phyloP scores from a whole-genome alignment of 1,140 invertebrate genomes.

The Eupristina koningsbergeri region DNA sequence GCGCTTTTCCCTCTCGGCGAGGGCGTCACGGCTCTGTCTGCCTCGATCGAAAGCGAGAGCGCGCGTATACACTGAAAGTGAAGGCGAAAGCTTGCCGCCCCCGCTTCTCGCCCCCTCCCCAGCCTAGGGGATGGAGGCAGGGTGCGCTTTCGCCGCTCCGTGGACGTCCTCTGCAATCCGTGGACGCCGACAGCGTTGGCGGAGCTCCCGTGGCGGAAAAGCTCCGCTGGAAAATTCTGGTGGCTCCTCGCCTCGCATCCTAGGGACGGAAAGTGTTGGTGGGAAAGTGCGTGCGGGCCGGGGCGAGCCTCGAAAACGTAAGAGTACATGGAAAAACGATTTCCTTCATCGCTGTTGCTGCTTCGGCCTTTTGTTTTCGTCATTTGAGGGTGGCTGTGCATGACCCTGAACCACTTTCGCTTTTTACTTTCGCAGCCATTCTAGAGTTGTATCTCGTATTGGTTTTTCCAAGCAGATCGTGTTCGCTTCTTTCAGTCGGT shows the following conservation, averaged over 20 bases:
- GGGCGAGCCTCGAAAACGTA: not conserved
- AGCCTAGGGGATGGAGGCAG: not conserved
- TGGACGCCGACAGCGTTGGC: not conserved
- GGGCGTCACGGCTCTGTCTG: not conserved
- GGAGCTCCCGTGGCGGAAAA: not conserved
- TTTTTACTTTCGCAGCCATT: not conserved
- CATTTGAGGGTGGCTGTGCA: not conserved
- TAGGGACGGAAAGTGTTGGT: not conserved
- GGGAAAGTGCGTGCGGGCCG: not conserved
- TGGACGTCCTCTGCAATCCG: not conserved
- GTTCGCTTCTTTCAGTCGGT: not conserved
- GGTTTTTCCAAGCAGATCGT: not conserved
- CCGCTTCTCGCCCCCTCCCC: not conserved
- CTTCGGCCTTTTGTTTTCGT: not conserved
- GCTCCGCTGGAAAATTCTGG: no score
- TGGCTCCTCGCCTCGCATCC: not conserved
- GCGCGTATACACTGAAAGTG: slow-evolving; percentile 35
- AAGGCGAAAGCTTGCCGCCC: slow-evolving; percentile 49
- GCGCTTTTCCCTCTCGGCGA: slow-evolving; percentile 51
- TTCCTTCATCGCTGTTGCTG: not conserved
- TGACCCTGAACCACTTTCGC: not conserved
- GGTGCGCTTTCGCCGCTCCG: not conserved
- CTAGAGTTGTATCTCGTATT: not conserved
- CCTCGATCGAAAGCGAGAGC: slow-evolving; percentile 55
- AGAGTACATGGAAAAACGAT: not conserved